Base-by-base conservation (phyloP, 2,797 vertebrate species). In the Smutsia gigantea region DNA sequence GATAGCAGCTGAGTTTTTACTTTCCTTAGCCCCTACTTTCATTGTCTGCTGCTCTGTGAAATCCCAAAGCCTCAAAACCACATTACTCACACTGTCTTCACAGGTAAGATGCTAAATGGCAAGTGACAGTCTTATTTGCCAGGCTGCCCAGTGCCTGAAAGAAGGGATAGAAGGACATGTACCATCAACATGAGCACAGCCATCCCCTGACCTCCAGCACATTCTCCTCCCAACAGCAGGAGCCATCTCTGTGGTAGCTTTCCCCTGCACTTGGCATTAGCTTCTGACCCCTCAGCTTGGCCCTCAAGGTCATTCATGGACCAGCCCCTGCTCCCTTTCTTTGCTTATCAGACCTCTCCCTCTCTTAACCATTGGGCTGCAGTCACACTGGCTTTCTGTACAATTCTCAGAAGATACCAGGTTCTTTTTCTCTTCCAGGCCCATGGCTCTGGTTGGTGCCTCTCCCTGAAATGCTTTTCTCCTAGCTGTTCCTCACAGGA, bases 1-100 rank as follows among this genome's bases (percentile, higher is more conserved):
- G n/a, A 31, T 11, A 12, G 59, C 53, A 64, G 25, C 42, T 51
- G 72, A 59, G 55, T 46, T 59, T 69, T 78, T 46, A 6, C 59
- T 21, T 46, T 85, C 39, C 31, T 57, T n/a, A 77, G 23, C 64
- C 39, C 18, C 23, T 14, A n/a, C 19, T 66, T 96, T 27, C 59
- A 18, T 34, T 7, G 55, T 87, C 77, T 57, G 25, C 63, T 31
- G 39, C 89, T 84, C 74, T 42, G 18, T 90, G 75, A 90, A 74
- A 86, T 87, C 71, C 29, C 21, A 12, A 55, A 71, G 66, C 57
- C 82, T 93, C 64, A 39, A 86, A 89, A 27, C n/a, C 53, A 78
- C 66, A 0, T 87, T 74, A 17, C 49, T 85, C 63, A 61, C 75
- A 27, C 9, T 0, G 12, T 84, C 46, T 85, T 81, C 29, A 37